Base-by-base conservation (phyloP, 1,140 invertebrate species). In the Heliconius hewitsoni region DNA sequence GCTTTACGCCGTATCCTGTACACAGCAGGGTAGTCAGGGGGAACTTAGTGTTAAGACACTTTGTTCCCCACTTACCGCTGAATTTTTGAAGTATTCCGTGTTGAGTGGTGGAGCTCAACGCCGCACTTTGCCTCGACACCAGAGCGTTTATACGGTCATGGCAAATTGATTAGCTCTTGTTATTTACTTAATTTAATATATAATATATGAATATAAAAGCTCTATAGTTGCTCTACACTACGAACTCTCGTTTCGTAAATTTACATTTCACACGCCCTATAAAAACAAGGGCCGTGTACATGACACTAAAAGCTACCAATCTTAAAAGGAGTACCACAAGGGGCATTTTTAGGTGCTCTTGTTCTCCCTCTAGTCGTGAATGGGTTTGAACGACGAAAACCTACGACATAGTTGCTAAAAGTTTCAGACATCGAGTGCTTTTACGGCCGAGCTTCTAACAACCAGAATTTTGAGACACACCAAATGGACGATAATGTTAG, bases 401-500 rank as follows among this genome's bases (percentile, higher is more conserved):
- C 84, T 84, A 86, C 88, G 88, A 90, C 90, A 91, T 87, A 92
- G 89, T 91, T 88, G 84, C 91, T 92, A 89, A 93, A 92, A 92
- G 88, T 93, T 93, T 87, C 87, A 91, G 89, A 90, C 87, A 91
- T 91, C 84, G 90, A 93, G 87, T 86, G 91, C 90, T 93, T 91
- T 92, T 87, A 90, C 84, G 85, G 83, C 87, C 73, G 85, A 89
- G 86, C 82, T 77, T 82, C 87, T 83, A 81, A 83, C 81, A 78
- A 79, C 87, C 87, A 89, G 77, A 81, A 79, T 84, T 71, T 81
- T 71, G 71, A 81, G 87, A 84, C 77, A 85, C 80, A 77, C 74
- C 78, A 82, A 80, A 78, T 78, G 76, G 75, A 73, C 80, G 76
- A 78, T 39, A 70, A 50, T 70, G 71, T 79, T 82, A 74, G 52